Percentiles rank a stretch among this genome's conserved stretches.
Evolutionary conservation across 2,797 vertebrate species (phyloP).

Genomic region (Sandelia bainsii): DNA sequence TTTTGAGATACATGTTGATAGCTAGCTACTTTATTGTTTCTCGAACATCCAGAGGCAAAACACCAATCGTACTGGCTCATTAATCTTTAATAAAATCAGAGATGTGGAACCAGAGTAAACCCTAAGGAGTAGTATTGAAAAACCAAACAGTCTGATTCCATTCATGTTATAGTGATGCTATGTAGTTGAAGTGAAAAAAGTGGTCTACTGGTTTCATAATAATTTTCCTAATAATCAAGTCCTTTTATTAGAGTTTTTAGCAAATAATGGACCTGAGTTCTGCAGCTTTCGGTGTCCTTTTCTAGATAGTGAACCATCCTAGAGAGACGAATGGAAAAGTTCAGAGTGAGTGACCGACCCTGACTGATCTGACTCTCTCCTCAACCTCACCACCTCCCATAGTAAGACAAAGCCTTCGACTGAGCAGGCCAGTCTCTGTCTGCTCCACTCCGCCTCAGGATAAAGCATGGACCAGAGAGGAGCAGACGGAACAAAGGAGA

Average conservation of each 20-base stretch:
- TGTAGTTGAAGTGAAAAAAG: background rate
- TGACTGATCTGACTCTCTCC: constrained; percentile 30
- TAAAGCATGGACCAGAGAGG: constrained; percentile 14
- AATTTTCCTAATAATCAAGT: no score
- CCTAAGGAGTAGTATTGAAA: background rate
- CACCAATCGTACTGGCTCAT: background rate
- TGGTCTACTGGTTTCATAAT: no score
- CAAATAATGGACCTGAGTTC: background rate
- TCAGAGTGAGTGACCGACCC: constrained; percentile 31
- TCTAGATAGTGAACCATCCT: background rate
- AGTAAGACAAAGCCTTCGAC: constrained; percentile 35
- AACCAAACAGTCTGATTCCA: background rate
- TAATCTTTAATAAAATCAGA: background rate
- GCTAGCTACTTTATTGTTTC: background rate
- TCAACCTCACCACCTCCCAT: constrained; percentile 9
- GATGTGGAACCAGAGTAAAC: background rate
- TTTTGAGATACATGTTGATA: no score
- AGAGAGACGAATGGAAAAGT: constrained; percentile 26
- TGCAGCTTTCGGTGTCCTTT: background rate
- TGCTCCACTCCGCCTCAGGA: constrained; percentile 33
- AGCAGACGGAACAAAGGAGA: background rate
- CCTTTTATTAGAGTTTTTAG: no score
- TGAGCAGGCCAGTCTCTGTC: background rate
- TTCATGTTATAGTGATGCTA: background rate
- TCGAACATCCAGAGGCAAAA: background rate